A percentile compares a stretch with the other conserved stretches of the same genome.
phyloP scores from a whole-genome alignment of 2,888 invertebrate species.

The Mimumesa dahlbomi region DNA sequence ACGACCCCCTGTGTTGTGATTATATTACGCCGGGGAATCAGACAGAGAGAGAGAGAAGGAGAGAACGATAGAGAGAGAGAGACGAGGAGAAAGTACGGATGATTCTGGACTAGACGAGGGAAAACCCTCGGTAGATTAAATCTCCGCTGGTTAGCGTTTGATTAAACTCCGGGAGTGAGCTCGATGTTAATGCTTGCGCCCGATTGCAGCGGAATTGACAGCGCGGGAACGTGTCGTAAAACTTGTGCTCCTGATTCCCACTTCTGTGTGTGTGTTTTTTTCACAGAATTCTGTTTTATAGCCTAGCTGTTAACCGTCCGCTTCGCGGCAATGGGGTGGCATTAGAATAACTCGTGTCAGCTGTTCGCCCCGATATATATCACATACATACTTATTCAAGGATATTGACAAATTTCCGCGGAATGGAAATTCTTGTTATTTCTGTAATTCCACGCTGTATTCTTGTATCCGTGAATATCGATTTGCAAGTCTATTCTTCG shows the following conservation, averaged over 20 bases:
- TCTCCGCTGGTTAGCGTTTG: conserved; percentile 80
- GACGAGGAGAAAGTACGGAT: conserved; percentile 17
- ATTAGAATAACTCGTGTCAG: too few relatives aligned
- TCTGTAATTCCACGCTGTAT: too few relatives aligned
- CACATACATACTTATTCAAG: too few relatives aligned
- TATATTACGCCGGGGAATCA: conserved; percentile 74
- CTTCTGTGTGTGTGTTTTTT: conserved; percentile 5
- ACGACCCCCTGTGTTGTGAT: conserved; percentile 79
- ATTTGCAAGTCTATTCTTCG: too few relatives aligned
- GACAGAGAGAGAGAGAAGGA: conserved; percentile 27
- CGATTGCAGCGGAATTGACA: conserved; percentile 73
- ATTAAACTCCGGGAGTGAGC: conserved; percentile 79
- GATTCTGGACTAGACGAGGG: conserved; percentile 22
- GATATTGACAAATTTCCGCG: too few relatives aligned
- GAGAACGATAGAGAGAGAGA: conserved; percentile 27
- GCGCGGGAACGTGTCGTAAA: conserved; percentile 60
- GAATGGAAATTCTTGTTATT: too few relatives aligned
- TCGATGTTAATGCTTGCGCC: conserved; percentile 75
- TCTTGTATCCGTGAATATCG: too few relatives aligned
- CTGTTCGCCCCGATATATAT: too few relatives aligned
- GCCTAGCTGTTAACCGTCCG: too few relatives aligned
- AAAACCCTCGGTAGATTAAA: conserved; percentile 76
- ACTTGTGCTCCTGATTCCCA: conserved; percentile 18
- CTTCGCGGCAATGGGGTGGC: too few relatives aligned
- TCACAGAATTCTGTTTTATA: neutral